Conservation (phyloP, 2,888 invertebrate species). For the Zhengitettix transpicula region DNA sequence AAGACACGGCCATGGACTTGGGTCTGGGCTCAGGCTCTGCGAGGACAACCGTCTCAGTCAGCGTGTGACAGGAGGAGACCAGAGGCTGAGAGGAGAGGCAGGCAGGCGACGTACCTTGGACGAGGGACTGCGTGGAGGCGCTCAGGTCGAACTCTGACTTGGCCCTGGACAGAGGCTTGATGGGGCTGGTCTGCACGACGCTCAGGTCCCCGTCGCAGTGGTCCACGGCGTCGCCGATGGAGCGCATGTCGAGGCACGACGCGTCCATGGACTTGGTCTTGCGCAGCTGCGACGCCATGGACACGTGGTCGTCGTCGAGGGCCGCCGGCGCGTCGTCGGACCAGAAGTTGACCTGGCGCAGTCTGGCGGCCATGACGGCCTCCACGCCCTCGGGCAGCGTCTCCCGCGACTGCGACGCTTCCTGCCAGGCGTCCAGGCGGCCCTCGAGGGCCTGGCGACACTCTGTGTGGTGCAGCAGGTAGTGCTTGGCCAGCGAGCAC, state of each 20-base stretch:
- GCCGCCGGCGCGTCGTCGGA: conserved; percentile 50
- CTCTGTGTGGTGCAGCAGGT: conserved; percentile 70
- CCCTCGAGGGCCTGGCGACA: conserved; percentile 63
- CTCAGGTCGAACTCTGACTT: conserved; percentile 82
- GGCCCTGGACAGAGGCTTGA: conserved; percentile 55
- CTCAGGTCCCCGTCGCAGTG: too few relatives aligned
- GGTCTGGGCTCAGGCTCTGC: conserved; percentile 16
- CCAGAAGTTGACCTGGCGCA: conserved; percentile 41
- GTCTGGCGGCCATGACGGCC: conserved; percentile 61
- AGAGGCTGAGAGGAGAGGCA: background rate
- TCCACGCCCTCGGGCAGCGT: conserved; percentile 65
- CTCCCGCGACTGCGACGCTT: conserved; percentile 72
- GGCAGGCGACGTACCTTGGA: conserved; percentile 35
- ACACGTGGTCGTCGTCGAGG: conserved; percentile 53
- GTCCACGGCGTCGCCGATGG: conserved; percentile 17
- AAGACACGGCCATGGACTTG: conserved; percentile 30
- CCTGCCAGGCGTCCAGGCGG: conserved; percentile 77
- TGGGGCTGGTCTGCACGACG: conserved; percentile 17
- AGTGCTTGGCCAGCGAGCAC: conserved; percentile 79
- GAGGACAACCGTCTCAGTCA: background rate
- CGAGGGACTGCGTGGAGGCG: conserved; percentile 50
- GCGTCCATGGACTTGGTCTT: conserved; percentile 84
- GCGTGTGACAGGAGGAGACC: background rate
- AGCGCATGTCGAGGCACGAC: conserved; percentile 64
- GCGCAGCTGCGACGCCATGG: conserved; percentile 60